A percentile compares a stretch with the other conserved stretches of the same genome.
phyloP scores from a whole-genome alignment of 2,797 vertebrate genomes.

The Lacerta agilis region DNA sequence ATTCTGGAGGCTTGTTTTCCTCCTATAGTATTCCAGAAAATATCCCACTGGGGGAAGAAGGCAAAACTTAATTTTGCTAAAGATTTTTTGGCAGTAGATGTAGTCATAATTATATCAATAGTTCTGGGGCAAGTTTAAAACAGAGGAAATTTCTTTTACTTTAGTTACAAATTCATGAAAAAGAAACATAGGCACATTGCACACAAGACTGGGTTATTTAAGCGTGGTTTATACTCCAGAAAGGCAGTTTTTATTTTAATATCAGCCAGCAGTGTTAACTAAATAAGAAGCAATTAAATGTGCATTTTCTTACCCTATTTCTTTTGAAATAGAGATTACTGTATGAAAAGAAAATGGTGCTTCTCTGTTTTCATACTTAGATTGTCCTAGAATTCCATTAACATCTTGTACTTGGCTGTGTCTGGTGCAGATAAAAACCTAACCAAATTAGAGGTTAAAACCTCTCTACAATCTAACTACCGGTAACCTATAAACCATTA shows the following conservation, averaged over 20 bases:
- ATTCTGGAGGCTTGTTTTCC: constrained; percentile 16
- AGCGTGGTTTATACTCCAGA: background rate
- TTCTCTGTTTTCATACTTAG: constrained; percentile 5
- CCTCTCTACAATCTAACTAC: background rate
- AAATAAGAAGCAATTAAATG: constrained; percentile 20
- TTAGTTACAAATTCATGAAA: constrained; percentile 18
- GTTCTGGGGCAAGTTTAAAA: background rate
- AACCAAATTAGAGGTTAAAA: constrained; percentile 2
- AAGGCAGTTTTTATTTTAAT: background rate
- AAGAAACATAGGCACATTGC: background rate
- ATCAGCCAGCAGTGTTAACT: background rate
- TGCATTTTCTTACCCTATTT: background rate
- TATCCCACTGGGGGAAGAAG: background rate
- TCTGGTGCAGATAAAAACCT: background rate
- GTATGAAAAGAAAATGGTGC: background rate
- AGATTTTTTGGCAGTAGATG: constrained; percentile 5
- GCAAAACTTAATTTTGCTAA: constrained; percentile 5
- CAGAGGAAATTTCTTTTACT: background rate
- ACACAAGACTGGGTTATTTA: background rate
- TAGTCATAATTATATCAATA: constrained; percentile 10
- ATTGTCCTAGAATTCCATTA: background rate
- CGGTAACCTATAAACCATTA: background rate
- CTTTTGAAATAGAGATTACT: constrained; percentile 8
- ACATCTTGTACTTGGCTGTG: background rate
- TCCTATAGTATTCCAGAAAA: constrained; percentile 5